Evolutionary conservation across 2,888 invertebrate species (phyloP).

Genomic region (Torymus auratus): DNA sequence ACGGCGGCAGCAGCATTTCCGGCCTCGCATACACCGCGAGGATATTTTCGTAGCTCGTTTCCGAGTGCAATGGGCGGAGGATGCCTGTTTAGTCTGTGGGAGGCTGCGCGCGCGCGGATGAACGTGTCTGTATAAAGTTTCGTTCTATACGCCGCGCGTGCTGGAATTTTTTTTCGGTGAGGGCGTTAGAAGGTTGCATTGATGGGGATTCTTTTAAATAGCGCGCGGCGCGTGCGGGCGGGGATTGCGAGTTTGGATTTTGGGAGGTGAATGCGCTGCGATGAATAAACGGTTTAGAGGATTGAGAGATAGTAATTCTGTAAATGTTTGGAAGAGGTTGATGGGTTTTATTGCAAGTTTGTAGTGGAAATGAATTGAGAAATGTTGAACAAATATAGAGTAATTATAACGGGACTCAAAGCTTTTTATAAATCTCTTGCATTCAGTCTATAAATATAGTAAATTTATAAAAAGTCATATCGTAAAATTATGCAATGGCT

Average conservation of each 20-base stretch:
- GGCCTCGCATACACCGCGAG: slow-evolving; percentile 17
- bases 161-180: not conserved
- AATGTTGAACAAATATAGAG: no score
- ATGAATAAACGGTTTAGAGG: slow-evolving; percentile 4
- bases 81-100: slow-evolving; percentile 36
- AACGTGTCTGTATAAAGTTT: not conserved
- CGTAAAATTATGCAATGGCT: no score
- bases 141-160: not conserved
- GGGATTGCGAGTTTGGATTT: not conserved
- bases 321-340: no score
- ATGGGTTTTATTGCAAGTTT: no score
- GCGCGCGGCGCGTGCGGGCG: no score
- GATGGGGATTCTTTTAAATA: not conserved
- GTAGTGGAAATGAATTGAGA: no score
- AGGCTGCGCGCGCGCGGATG: no score
- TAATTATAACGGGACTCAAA: no score
- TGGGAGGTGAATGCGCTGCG: not conserved
- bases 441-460: no score
- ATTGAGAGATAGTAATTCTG: no score
- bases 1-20: slow-evolving; percentile 33
- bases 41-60: slow-evolving; percentile 44
- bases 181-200: slow-evolving; percentile 5
- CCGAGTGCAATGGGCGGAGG: slow-evolving; percentile 19
- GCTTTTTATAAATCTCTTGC: no score
- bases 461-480: no score